A percentile compares a stretch with the other conserved stretches of the same genome.
Evolutionary conservation across 1,140 invertebrate genomes (phyloP).

Genomic region (Drosophila mauritiana): DNA sequence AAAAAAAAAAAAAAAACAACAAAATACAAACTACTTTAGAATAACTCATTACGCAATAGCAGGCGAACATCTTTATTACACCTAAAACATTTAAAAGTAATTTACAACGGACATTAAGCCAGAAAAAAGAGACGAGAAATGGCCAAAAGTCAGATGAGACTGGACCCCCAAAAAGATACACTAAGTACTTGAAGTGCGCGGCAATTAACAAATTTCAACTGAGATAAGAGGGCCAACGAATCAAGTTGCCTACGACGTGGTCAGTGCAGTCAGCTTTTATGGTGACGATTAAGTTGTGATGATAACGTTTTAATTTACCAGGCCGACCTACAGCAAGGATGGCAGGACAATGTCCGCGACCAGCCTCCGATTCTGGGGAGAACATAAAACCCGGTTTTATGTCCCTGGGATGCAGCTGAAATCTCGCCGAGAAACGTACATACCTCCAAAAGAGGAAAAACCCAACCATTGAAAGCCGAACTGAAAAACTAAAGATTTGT

Average conservation of each 20-base stretch:
- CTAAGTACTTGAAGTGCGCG: slow-evolving; percentile 79
- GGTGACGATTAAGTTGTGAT: slow-evolving; percentile 74
- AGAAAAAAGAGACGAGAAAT: slow-evolving; percentile 34
- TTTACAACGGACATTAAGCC: slow-evolving; percentile 74
- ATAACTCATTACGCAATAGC: slow-evolving; percentile 76
- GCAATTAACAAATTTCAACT: slow-evolving; percentile 79
- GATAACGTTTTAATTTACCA: slow-evolving; percentile 79
- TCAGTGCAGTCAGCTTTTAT: slow-evolving; percentile 66
- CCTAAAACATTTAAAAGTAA: slow-evolving; percentile 77
- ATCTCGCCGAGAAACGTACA: slow-evolving; percentile 6
- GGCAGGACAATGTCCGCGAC: slow-evolving; percentile 34
- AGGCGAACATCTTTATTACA: slow-evolving; percentile 77
- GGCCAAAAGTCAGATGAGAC: slow-evolving; percentile 49
- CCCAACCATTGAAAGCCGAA: slow-evolving; percentile 20
- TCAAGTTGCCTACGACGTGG: slow-evolving; percentile 56
- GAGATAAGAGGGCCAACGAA: slow-evolving; percentile 60
- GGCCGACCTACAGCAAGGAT: slow-evolving; percentile 69
- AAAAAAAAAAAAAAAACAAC: slow-evolving; percentile 27
- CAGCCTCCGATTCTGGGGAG: slow-evolving; percentile 48
- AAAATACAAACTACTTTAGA: slow-evolving; percentile 53
- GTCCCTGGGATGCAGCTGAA: slow-evolving; percentile 36
- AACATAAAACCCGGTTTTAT: slow-evolving; percentile 68
- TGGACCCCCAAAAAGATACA: slow-evolving; percentile 62
- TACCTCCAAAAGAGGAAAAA: slow-evolving; percentile 4
- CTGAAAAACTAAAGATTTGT: slow-evolving; percentile 68